phyloP scores from a whole-genome alignment of 30 jellyfish, hydroid and myxozoan species.

The Calvadosia cruxmelitensis region DNA sequence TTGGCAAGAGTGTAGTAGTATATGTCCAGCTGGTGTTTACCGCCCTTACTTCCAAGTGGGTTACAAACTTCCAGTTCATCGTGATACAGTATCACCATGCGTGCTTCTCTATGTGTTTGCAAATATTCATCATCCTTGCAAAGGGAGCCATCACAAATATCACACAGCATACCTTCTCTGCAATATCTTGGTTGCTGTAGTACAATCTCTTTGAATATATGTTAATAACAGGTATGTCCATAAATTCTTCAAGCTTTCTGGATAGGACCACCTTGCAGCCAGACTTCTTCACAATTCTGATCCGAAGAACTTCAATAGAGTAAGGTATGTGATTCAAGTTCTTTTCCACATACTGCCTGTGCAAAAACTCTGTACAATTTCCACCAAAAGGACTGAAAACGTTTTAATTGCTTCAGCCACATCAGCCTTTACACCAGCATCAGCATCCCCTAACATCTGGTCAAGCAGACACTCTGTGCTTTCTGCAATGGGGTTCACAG shows the following conservation, averaged over 20 bases:
- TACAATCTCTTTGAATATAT: neutral
- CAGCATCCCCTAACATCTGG: no score
- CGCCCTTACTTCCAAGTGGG: conserved; percentile 26
- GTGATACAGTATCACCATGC: conserved; percentile 6
- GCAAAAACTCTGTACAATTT: conserved; percentile 3
- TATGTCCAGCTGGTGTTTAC: conserved; percentile 22
- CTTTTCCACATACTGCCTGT: conserved; percentile 4
- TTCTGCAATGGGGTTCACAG: no score
- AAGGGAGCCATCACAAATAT: conserved; percentile 29
- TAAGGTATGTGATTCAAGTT: conserved; percentile 10
- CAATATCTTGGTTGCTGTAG: conserved; percentile 3
- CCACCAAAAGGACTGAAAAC: conserved; percentile 9
- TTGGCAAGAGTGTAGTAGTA: conserved; percentile 18
- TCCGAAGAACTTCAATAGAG: conserved; percentile 1
- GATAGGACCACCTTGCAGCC: conserved; percentile 3
- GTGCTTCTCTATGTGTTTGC: conserved; percentile 6
- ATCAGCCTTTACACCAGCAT: no score
- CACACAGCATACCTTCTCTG: conserved; percentile 12
- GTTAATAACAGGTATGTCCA: conserved; percentile 17
- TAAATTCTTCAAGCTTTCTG: conserved; percentile 13
- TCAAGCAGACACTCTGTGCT: no score
- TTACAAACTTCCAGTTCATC: no score
- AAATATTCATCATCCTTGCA: conserved; percentile 13
- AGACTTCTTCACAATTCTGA: neutral
- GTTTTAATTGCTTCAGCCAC: conserved; percentile 2